Evolutionary conservation across 2,113 vertebrate genomes (phyloP), one percentile per base, ranked within the genome.

Genomic region (Oncorhynchus masou): DNA sequence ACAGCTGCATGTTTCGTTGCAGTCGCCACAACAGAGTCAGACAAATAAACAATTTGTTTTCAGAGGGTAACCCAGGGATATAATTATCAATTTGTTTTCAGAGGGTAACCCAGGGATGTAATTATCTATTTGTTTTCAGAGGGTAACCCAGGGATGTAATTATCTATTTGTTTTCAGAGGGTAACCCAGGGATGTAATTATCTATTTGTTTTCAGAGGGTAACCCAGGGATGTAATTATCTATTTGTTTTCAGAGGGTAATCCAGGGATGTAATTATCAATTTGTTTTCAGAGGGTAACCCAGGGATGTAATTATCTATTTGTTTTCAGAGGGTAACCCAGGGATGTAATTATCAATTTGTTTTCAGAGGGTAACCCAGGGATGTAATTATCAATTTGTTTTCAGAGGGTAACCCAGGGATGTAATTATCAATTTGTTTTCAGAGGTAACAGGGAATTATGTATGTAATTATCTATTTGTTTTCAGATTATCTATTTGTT

Each of bases 251-350:
- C 5, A 19, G 20, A 60, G 27, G 27, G 27, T 27, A 27, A 27
- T 1, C 19, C 27, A 27, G 27, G 2, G 27, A 27, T 27, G 27
- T 27, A 3, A 27, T 27, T 27, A 3, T 68, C 27, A 1, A 34
- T 20, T 34, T 7, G 5, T 45, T 45, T 45, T 45, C 39, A 45
- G 39, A 11, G 8, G 39, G 39, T 39, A 68, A 68, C 19, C 71
- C 80, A 54, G 73, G 79, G 74, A 83, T 76, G 79, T 45, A 75
- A 84, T 80, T 78, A 78, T 45, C 39, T 45, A 45, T 80, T 54
- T 25, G 22, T 78, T 75, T 76, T 45, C 5, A 19, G 6, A 60
- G 27, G 27, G 27, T 27, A 27, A 27, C 2, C 19, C 27, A 27
- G 27, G 27, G 27, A 27, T 27, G 27, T 27, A 27, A 2, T 27